These are phyloP conservation scores for Champsocephalus esox DNA, from an alignment of 2,797 vertebrate genomes.

Conservation along the genomic window DNA sequence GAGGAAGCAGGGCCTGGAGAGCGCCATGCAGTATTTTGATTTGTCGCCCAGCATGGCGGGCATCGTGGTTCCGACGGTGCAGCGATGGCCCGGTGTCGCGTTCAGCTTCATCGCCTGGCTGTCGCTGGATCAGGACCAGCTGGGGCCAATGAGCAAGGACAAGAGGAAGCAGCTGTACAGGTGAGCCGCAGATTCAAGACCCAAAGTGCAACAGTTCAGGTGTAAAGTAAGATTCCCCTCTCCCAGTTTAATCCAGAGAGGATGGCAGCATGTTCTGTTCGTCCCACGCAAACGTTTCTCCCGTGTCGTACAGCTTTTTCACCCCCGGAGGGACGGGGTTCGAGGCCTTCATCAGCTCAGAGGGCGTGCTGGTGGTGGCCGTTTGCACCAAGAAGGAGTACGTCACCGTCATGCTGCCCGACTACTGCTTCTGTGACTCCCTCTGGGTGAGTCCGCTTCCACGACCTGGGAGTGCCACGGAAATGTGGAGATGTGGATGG, in stretches of 20 bases:
- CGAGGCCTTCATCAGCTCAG: constrained; percentile 94
- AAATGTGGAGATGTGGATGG: neutral
- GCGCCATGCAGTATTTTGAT: constrained; percentile 96
- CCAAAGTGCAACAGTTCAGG: no score
- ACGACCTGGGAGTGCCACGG: neutral
- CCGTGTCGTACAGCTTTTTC: constrained; percentile 88
- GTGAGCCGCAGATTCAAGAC: constrained; percentile 64
- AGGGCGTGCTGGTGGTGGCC: constrained; percentile 92
- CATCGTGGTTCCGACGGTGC: constrained; percentile 91
- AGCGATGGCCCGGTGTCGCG: constrained; percentile 93
- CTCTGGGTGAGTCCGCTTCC: constrained; percentile 90
- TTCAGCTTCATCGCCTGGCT: constrained; percentile 96
- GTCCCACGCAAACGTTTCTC: neutral
- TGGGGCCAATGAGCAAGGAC: constrained; percentile 85
- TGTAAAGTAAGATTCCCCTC: neutral
- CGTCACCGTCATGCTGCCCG: constrained; percentile 94
- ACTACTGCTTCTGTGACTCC: constrained; percentile 97
- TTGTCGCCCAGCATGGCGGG: constrained; percentile 95
- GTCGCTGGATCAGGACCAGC: constrained; percentile 93
- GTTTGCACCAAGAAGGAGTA: constrained; percentile 98
- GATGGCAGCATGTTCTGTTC: neutral
- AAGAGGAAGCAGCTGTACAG: constrained; percentile 98
- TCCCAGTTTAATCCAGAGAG: neutral
- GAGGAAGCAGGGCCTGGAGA: constrained; percentile 92
- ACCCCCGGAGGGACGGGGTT: constrained; percentile 94